Evolutionary conservation across 2,888 invertebrate species (phyloP).

Genomic region (Chouioia cunea): DNA sequence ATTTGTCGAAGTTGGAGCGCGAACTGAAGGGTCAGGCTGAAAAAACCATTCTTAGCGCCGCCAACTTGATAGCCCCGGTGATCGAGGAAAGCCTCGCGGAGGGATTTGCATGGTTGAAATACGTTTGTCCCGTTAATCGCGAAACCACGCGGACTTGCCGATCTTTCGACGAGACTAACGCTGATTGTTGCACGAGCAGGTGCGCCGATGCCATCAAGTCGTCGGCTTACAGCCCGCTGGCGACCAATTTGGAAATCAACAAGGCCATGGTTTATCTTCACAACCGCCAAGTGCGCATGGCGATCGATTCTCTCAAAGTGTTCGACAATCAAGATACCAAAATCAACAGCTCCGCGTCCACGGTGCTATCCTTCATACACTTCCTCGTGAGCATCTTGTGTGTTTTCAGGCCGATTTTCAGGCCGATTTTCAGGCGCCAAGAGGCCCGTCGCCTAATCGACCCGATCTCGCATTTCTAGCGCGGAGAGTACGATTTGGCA

Average conservation of each 20-base stretch:
- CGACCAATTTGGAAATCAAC: slow-evolving; percentile 90
- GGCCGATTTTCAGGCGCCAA: no score
- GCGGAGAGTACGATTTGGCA: slow-evolving; percentile 84
- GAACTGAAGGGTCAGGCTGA: slow-evolving; percentile 82
- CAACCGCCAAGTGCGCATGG: slow-evolving; percentile 83
- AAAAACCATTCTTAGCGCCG: slow-evolving; percentile 85
- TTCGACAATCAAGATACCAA: slow-evolving; percentile 89
- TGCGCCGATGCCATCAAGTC: slow-evolving; percentile 94
- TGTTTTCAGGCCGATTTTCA: no score
- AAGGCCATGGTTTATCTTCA: slow-evolving; percentile 89
- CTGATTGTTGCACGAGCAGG: slow-evolving; percentile 71
- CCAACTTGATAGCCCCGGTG: slow-evolving; percentile 89
- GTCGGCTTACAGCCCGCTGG: slow-evolving; percentile 86
- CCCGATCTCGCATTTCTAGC: no score
- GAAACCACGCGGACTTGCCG: background rate
- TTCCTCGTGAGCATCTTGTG: slow-evolving; percentile 76
- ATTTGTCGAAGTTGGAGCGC: slow-evolving; percentile 80
- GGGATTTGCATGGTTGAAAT: slow-evolving; percentile 69
- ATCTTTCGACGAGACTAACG: background rate
- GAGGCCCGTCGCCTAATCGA: no score
- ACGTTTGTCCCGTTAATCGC: no score
- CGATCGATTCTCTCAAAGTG: slow-evolving; percentile 85
- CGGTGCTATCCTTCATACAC: slow-evolving; percentile 88
- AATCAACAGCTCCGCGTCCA: slow-evolving; percentile 86
- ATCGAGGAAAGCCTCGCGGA: slow-evolving; percentile 80